phyloP scores from a whole-genome alignment of 2,888 invertebrate genomes.

The Phortica magna region DNA sequence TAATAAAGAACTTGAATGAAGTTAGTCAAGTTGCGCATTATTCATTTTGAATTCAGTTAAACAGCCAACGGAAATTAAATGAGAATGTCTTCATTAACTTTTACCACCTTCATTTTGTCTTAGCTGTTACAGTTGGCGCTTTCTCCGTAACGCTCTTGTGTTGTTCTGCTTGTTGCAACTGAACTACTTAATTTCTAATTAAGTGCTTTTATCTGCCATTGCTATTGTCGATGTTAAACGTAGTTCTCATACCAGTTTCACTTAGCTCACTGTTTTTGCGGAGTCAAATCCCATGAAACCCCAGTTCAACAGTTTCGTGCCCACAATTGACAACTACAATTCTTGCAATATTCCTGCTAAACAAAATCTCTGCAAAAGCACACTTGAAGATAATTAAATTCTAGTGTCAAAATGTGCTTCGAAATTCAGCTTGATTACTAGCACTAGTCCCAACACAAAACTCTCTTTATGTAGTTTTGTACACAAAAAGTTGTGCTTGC shows the following conservation, averaged over 20 bases:
- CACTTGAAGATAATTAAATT: conserved; percentile 26
- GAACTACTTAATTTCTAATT: conserved; percentile 60
- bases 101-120: background rate
- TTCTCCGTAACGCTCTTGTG: conserved; percentile 22
- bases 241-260: background rate
- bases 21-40: too few species aligned
- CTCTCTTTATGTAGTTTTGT: too few species aligned
- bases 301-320: background rate
- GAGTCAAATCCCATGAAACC: background rate
- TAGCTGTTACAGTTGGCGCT: background rate
- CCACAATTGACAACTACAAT: background rate
- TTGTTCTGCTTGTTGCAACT: conserved; percentile 36
- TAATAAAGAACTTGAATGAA: too few species aligned
- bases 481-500: too few species aligned
- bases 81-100: background rate
- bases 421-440: background rate
- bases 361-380: background rate
- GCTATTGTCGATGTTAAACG: background rate
- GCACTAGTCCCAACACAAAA: too few species aligned
- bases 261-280: background rate
- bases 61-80: too few species aligned
- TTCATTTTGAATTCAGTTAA: too few species aligned
- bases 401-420: conserved; percentile 1
- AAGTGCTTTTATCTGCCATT: conserved; percentile 52
- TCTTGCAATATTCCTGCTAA: background rate